phyloP scores from a whole-genome alignment of 2,797 vertebrate species.

The Mormyrops boulengeri region DNA sequence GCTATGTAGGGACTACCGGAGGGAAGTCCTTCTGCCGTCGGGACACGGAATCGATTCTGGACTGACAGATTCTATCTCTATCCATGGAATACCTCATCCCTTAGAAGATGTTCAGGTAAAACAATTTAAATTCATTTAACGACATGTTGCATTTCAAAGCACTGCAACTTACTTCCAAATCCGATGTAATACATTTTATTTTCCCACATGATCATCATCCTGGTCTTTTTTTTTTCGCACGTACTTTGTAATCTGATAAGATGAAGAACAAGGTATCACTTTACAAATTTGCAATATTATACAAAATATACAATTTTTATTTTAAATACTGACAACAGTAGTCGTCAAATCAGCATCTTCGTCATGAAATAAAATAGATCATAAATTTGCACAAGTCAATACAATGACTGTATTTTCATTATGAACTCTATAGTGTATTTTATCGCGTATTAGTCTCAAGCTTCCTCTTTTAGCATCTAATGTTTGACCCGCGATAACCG shows the following conservation, averaged over 20 bases:
- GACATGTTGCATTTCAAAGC: neutral
- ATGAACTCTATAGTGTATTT: neutral
- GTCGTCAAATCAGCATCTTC: neutral
- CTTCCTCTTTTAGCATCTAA: neutral
- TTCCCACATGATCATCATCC: neutral
- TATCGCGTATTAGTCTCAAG: neutral
- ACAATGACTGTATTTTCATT: neutral
- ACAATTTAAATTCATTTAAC: neutral
- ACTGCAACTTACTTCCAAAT: neutral
- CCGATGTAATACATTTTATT: neutral
- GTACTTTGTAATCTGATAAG: neutral
- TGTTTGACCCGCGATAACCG: neutral
- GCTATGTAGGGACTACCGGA: constrained; percentile 92
- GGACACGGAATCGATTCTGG: constrained; percentile 88
- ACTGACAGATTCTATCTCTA: constrained; percentile 83
- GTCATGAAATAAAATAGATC: neutral
- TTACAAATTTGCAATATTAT: constrained; percentile 1
- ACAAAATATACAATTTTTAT: neutral
- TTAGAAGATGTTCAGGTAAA: constrained; percentile 97
- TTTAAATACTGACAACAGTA: neutral
- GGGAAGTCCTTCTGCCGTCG: constrained; percentile 89
- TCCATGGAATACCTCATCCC: constrained; percentile 95
- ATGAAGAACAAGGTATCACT: neutral
- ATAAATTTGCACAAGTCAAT: neutral
- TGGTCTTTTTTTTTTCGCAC: neutral